These are phyloP conservation scores for Stegana nigrithorax DNA, from an alignment of 2,888 invertebrate genomes.

Conservation along the genomic window DNA sequence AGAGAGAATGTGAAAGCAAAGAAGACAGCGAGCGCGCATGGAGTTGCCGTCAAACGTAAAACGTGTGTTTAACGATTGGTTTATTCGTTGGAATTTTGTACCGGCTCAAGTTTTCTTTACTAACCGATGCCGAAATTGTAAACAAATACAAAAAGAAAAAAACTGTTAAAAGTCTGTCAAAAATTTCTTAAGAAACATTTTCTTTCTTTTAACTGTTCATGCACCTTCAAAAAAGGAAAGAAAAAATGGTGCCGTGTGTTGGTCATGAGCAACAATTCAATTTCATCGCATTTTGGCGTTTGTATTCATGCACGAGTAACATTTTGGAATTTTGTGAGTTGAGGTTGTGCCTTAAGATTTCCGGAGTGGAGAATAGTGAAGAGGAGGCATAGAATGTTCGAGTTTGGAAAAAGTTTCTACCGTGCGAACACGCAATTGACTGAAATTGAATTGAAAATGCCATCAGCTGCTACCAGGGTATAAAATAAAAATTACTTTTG, in stretches of 20 bases:
- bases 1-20: too few relatives aligned
- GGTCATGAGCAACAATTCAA: constrained; percentile 13
- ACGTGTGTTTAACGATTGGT: constrained; percentile 33
- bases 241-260: background rate
- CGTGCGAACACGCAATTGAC: constrained; percentile 40
- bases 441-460: constrained; percentile 51
- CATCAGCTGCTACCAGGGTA: constrained; percentile 59
- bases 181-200: constrained; percentile 42
- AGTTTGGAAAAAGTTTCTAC: constrained; percentile 42
- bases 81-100: constrained; percentile 45
- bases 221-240: background rate
- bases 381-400: too few relatives aligned
- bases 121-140: constrained; percentile 35
- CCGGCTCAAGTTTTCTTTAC: too few relatives aligned
- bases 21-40: too few relatives aligned
- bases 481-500: constrained; percentile 59
- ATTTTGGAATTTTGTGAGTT: constrained; percentile 25
- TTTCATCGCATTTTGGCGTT: constrained; percentile 14
- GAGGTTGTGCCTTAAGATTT: too few relatives aligned
- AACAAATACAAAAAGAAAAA: constrained; percentile 31
- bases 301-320: constrained; percentile 37
- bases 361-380: too few relatives aligned
- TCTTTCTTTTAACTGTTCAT: constrained; percentile 9
- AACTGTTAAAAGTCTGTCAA: background rate
- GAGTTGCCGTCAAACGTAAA: constrained; percentile 3